Conservation (phyloP, 2,113 vertebrate species). For the Mellivora capensis region DNA sequence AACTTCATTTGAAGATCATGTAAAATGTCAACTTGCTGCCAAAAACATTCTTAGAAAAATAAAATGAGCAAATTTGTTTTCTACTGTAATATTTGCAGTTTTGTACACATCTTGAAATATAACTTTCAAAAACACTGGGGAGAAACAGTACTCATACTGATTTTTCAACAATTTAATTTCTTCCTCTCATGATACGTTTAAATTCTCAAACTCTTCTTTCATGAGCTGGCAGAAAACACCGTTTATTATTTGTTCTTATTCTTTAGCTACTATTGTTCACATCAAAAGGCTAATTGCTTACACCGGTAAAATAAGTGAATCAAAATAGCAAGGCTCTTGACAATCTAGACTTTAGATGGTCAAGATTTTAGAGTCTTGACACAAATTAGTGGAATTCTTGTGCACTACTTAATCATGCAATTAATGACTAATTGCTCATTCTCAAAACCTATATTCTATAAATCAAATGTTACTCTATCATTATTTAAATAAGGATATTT, state of each 20-base stretch:
- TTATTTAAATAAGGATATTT: slow-evolving; percentile 13
- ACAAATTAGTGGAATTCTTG: slow-evolving; percentile 14
- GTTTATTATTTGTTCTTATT: not conserved
- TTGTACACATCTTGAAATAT: not conserved
- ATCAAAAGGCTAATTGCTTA: slow-evolving; percentile 23
- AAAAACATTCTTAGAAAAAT: not conserved
- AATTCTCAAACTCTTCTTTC: not conserved
- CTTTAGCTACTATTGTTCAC: not conserved
- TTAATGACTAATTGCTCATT: slow-evolving; percentile 12
- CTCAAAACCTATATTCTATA: not conserved
- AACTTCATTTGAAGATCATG: not conserved
- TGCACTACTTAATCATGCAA: not conserved
- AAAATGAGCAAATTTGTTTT: slow-evolving; percentile 11
- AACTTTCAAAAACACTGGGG: not conserved
- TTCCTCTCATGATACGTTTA: not conserved
- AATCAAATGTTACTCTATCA: not conserved
- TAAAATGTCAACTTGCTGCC: not conserved
- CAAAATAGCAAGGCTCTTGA: not conserved
- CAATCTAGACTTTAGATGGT: not conserved
- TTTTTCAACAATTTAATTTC: slow-evolving; percentile 37
- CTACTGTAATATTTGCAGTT: not conserved
- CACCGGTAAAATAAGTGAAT: not conserved
- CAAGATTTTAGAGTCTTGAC: not conserved
- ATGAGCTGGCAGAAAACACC: not conserved
- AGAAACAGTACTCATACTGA: not conserved